phyloP scores from a whole-genome alignment of 2,888 invertebrate species.

The Pilophorus perplexus region DNA sequence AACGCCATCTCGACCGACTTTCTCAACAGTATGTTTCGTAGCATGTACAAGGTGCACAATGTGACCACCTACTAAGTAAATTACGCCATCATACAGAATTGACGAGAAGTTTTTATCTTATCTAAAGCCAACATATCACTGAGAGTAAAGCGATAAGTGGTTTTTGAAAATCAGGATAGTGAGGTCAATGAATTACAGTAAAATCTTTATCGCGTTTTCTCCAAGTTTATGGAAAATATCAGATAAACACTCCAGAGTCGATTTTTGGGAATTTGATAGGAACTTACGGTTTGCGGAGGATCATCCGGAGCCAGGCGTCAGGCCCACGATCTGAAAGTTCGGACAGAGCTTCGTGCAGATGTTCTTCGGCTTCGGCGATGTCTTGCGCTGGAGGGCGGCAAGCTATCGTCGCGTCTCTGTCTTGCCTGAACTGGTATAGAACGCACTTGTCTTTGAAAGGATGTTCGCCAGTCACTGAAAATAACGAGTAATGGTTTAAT shows the following conservation, averaged over 20 bases:
- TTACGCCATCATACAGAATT: no score
- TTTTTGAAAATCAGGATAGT: no score
- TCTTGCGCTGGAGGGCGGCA: constrained; percentile 61
- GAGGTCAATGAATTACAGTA: no score
- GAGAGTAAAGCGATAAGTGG: no score
- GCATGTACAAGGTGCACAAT: no score
- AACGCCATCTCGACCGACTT: no score
- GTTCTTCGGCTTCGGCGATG: constrained; percentile 65
- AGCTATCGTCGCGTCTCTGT: constrained; percentile 61
- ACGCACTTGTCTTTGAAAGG: constrained; percentile 80
- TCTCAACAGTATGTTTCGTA: no score
- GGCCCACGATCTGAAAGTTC: constrained; percentile 70
- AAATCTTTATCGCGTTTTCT: no score
- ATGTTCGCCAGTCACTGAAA: constrained; percentile 70
- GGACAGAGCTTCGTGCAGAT: constrained; percentile 64
- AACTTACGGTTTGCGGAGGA: constrained; percentile 75
- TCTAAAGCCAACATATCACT: no score
- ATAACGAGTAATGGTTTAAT: background rate
- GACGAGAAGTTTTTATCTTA: no score
- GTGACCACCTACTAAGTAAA: no score
- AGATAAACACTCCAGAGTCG: background rate
- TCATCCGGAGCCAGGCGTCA: constrained; percentile 75
- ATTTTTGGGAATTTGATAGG: background rate
- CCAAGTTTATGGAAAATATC: background rate
- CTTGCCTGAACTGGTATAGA: constrained; percentile 76